These are phyloP conservation scores for Pentalonia nigronervosa DNA, from an alignment of 1,140 invertebrate species.

Conservation along the genomic window DNA sequence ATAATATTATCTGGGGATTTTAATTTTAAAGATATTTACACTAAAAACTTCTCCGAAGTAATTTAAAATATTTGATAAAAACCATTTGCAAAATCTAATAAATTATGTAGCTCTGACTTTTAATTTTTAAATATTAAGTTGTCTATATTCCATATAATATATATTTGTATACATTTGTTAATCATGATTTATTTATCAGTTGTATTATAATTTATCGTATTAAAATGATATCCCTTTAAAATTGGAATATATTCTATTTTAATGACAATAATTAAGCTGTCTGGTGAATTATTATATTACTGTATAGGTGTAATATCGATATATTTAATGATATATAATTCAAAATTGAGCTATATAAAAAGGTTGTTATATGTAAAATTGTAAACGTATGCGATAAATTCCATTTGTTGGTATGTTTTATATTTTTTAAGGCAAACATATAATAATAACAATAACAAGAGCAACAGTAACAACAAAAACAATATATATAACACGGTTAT, in stretches of 20 bases:
- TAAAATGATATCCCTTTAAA: not conserved
- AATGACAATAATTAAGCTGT: not conserved
- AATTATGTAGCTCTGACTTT: not conserved
- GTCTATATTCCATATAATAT: not conserved
- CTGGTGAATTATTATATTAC: not conserved
- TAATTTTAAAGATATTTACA: not conserved
- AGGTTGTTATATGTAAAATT: not conserved
- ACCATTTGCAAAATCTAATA: not conserved
- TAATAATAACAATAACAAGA: not conserved
- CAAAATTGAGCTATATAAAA: too few species aligned
- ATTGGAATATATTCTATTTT: not conserved
- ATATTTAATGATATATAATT: not conserved
- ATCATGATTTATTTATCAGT: not conserved
- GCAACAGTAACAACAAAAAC: not conserved
- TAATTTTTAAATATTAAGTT: not conserved
- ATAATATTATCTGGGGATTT: not conserved
- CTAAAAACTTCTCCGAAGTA: not conserved
- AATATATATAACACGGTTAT: not conserved
- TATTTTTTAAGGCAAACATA: not conserved
- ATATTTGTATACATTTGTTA: not conserved
- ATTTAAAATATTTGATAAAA: not conserved
- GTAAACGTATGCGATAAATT: not conserved
- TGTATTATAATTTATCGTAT: not conserved
- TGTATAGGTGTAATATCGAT: not conserved
- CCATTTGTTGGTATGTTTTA: not conserved